Conservation (phyloP, 2,888 invertebrate species). For the Ectemnius lituratus region DNA sequence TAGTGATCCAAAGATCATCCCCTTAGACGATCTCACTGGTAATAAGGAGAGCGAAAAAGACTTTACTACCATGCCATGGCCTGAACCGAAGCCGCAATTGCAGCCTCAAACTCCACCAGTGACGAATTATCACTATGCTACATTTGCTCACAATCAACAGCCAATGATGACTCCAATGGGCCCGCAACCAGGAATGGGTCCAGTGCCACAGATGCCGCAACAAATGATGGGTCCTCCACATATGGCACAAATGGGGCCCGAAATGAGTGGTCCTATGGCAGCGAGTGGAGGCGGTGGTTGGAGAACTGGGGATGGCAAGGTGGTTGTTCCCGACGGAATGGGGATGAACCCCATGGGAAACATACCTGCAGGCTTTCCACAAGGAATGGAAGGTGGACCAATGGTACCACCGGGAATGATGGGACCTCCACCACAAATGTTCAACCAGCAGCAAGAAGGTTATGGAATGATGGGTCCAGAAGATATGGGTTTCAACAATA, state of each 20-base stretch:
- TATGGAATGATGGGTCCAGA: conserved; percentile 73
- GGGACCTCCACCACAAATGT: conserved; percentile 72
- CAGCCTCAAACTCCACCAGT: conserved; percentile 71
- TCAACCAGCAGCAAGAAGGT: conserved; percentile 70
- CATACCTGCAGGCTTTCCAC: conserved; percentile 70
- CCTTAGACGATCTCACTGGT: conserved; percentile 92
- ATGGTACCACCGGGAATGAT: conserved; percentile 78
- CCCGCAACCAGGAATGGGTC: conserved; percentile 62
- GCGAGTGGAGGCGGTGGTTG: conserved; percentile 78
- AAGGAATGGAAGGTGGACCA: conserved; percentile 69
- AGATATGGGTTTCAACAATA: conserved; percentile 69
- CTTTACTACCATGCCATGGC: conserved; percentile 88
- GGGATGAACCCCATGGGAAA: conserved; percentile 70
- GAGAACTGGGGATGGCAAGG: conserved; percentile 79
- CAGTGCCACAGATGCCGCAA: conserved; percentile 63
- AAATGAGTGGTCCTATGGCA: conserved; percentile 66
- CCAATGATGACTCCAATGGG: conserved; percentile 65
- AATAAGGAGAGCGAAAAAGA: conserved; percentile 90
- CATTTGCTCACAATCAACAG: conserved; percentile 75
- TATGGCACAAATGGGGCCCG: conserved; percentile 76
- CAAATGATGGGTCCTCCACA: conserved; percentile 68
- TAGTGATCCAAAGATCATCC: conserved; percentile 90
- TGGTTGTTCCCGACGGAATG: conserved; percentile 71
- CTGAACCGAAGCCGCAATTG: conserved; percentile 88
- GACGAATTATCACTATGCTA: conserved; percentile 63